Base-by-base conservation (phyloP, 92 coral and sea anemone species). In the Epizoanthus rinbou region DNA sequence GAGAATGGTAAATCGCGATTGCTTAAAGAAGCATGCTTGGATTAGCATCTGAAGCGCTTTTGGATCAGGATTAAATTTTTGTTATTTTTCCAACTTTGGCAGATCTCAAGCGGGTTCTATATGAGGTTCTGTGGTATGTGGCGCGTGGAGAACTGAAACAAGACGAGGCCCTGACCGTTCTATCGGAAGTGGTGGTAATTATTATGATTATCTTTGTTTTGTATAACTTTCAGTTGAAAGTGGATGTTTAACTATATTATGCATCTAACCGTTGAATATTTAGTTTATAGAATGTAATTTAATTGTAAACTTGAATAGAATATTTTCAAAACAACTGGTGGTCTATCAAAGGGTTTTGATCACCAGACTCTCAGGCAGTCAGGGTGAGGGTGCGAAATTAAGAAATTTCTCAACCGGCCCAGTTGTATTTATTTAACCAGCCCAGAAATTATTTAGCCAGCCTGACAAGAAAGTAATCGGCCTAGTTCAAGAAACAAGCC, bases 101-200 rank as follows among this genome's bases (percentile, higher is more conserved):
- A 97, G 99, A 94, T 87, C 90, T 91, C 59, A 94, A 89, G 71
- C 92, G 98, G 53, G 90, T 97, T 65, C 66, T 97, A 43, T 94
- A 92, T 73, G 99, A 97, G 88, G 91, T 97, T 22, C 67, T 94
- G 62, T 94, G 97, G 87, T 92, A 92, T 58, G 98, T 97, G 41
- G 86, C 89, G 72, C 91, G 92, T 85, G 99, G 97, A 17, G 91
- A 94, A 69, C 86, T 97, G 69, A 89, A 82, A 41, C 97, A 90
- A 54, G 99, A 97, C 59, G 99, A 97, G 53, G 94, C 87, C 28
- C 54, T 97, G 24, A 74, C 89, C 17, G 83, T 97, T 59, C 88
- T 97, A 74, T 88, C 87, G 5, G 97, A 97, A 73, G 88, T 89
- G 86, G 86, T 91, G 97, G 99, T 97, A 71, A 76, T 91, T 17